phyloP scores from a whole-genome alignment of 2,797 vertebrate genomes.

The Antrozous pallidus region DNA sequence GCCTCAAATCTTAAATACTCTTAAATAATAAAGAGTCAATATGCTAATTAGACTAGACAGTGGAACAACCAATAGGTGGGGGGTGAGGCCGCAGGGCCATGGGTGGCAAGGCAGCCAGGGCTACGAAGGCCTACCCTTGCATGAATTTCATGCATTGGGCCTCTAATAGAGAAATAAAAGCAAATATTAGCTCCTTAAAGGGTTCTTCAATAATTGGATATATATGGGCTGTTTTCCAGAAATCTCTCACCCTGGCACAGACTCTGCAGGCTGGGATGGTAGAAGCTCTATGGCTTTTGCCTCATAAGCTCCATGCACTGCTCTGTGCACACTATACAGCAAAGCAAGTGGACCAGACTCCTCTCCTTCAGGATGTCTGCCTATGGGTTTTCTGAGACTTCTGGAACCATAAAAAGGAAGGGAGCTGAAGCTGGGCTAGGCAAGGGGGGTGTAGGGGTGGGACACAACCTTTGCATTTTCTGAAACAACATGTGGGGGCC shows the following conservation, averaged over 20 bases:
- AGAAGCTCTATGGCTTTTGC: not conserved
- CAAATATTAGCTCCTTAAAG: not conserved
- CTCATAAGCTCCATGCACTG: not conserved
- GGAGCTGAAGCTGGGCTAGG: not conserved
- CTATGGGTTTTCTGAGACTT: not conserved
- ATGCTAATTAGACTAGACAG: too few species aligned
- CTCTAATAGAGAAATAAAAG: not conserved
- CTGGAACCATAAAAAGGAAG: not conserved
- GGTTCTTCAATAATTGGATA: not conserved
- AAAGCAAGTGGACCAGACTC: not conserved
- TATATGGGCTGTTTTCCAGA: not conserved
- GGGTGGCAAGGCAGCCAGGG: too few species aligned
- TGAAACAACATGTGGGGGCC: not conserved
- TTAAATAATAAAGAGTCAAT: too few species aligned
- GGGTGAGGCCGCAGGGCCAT: rapidly evolving
- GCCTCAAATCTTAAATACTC: too few species aligned
- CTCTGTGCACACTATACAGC: not conserved
- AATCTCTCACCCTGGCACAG: not conserved
- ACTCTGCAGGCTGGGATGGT: too few species aligned
- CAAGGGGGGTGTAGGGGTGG: not conserved
- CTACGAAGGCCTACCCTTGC: too few species aligned
- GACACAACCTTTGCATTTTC: not conserved
- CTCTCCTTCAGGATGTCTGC: not conserved
- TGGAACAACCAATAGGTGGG: too few species aligned
- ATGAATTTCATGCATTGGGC: too few species aligned